Conservation (phyloP, 1,140 invertebrate species). For the Drosophila equinoxialis region DNA sequence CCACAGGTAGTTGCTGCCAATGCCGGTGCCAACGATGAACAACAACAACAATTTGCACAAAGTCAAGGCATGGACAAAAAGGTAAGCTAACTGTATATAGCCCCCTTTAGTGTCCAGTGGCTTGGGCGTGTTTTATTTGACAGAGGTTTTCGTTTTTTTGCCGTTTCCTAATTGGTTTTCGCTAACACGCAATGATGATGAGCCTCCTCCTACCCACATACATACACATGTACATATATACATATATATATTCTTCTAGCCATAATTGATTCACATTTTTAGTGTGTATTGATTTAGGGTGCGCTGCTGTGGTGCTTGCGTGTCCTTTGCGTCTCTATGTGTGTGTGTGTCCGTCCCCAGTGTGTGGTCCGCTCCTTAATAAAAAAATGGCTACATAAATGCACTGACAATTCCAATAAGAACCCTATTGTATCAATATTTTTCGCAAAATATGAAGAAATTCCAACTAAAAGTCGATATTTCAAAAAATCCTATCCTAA, state of each 20-base stretch:
- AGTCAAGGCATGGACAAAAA: slow-evolving; percentile 52
- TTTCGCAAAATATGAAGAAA: too few species aligned
- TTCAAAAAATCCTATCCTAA: neutral
- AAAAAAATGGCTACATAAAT: slow-evolving; percentile 15
- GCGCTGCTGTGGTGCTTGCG: slow-evolving; percentile 55
- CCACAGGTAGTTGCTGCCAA: slow-evolving; percentile 41
- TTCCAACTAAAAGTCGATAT: neutral
- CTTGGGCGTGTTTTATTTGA: slow-evolving; percentile 58
- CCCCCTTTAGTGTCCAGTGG: neutral
- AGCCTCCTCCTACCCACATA: slow-evolving; percentile 20
- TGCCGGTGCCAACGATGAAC: slow-evolving; percentile 44
- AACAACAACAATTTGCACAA: slow-evolving; percentile 37
- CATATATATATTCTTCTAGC: neutral
- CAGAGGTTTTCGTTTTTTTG: slow-evolving; percentile 10
- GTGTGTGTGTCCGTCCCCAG: slow-evolving; percentile 40
- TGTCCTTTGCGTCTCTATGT: slow-evolving; percentile 39
- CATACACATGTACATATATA: too few species aligned
- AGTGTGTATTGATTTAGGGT: slow-evolving; percentile 70
- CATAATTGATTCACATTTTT: slow-evolving; percentile 76
- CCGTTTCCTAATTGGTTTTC: slow-evolving; percentile 68
- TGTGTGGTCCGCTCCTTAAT: slow-evolving; percentile 19
- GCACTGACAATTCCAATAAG: slow-evolving; percentile 18
- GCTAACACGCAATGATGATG: slow-evolving; percentile 52
- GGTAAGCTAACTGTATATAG: slow-evolving; percentile 44
- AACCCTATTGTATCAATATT: too few species aligned